phyloP scores from a whole-genome alignment of 2,113 vertebrate species.

The Aptenodytes forsteri region DNA sequence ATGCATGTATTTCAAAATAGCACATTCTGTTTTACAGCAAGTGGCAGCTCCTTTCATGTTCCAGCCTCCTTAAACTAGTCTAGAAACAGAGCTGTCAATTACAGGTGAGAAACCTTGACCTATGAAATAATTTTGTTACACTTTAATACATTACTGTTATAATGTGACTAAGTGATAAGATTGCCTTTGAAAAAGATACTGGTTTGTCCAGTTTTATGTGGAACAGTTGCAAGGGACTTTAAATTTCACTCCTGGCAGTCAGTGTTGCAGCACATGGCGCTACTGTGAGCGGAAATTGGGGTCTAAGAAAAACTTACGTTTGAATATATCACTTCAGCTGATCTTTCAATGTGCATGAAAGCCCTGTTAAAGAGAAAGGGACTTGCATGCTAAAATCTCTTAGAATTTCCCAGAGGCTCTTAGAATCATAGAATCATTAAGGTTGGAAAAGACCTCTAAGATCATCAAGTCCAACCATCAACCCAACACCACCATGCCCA shows the following conservation, averaged over 20 bases:
- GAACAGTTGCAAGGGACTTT: background rate
- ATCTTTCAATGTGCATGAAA: background rate
- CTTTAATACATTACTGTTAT: conserved; percentile 8
- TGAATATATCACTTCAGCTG: background rate
- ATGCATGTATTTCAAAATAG: background rate
- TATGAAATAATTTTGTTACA: conserved; percentile 18
- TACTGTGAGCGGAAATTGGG: background rate
- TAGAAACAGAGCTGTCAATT: background rate
- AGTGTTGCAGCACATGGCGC: background rate
- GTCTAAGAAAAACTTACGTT: background rate
- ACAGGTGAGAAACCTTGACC: conserved; percentile 28
- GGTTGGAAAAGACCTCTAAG: too few species aligned
- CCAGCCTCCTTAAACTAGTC: background rate
- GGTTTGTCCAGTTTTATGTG: background rate
- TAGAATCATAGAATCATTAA: background rate
- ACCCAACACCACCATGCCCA: too few species aligned
- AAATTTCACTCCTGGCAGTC: background rate
- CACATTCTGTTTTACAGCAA: background rate
- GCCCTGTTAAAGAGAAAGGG: background rate
- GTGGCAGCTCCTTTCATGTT: background rate
- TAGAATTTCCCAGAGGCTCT: background rate
- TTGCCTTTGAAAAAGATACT: background rate
- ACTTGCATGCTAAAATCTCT: background rate
- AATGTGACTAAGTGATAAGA: background rate
- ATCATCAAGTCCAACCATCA: too few species aligned